These are phyloP conservation scores for Pseudanteris insignis DNA, from an alignment of 2,888 invertebrate species.

Conservation along the genomic window DNA sequence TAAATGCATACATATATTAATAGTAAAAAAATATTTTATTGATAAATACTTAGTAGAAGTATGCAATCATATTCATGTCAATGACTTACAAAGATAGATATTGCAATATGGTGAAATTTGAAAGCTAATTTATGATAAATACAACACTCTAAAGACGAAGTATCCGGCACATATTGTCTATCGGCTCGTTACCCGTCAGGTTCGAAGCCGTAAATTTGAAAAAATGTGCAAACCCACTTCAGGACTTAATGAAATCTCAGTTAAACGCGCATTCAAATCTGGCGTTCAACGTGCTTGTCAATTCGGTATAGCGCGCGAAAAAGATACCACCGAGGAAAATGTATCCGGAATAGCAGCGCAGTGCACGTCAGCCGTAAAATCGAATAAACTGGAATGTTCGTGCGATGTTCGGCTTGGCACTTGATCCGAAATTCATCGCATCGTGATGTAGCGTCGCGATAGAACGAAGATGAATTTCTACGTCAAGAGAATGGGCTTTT, in stretches of 20 bases:
- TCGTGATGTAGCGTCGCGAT: constrained; percentile 44
- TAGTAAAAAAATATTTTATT: no score
- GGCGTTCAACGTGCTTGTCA: constrained; percentile 42
- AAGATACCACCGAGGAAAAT: constrained; percentile 44
- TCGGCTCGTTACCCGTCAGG: constrained; percentile 1
- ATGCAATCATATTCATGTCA: no score
- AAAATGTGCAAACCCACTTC: constrained; percentile 8
- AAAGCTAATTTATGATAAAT: no score
- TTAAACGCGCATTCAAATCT: constrained; percentile 42
- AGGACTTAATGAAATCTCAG: constrained; percentile 40
- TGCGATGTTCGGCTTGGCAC: constrained; percentile 45
- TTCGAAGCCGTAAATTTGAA: no score
- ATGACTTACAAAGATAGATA: no score
- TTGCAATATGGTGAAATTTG: no score
- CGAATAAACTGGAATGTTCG: constrained; percentile 50
- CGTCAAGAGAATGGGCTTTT: constrained; percentile 46
- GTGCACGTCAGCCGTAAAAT: constrained; percentile 54
- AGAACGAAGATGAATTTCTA: constrained; percentile 47
- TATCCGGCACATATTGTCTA: neutral
- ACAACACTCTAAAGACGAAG: no score
- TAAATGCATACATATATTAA: no score
- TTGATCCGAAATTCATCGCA: constrained; percentile 46
- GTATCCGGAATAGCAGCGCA: constrained; percentile 41
- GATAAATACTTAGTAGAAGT: no score
- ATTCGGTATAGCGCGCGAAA: constrained; percentile 41